phyloP scores from a whole-genome alignment of 2,888 invertebrate species.

The Acleris holmiana region DNA sequence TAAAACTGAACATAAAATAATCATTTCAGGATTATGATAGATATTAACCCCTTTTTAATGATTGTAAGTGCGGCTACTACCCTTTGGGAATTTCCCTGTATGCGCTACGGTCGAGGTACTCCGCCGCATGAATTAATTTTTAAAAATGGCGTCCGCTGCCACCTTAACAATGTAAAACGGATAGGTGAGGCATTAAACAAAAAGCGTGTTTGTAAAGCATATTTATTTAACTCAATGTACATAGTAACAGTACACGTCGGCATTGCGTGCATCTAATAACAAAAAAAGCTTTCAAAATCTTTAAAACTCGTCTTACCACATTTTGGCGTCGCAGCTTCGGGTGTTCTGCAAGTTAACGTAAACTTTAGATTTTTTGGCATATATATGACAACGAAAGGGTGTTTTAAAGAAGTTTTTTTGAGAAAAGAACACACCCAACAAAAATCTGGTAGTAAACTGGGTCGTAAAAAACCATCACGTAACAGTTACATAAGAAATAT shows the following conservation, averaged over 20 bases:
- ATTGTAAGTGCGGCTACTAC: slow-evolving; percentile 23
- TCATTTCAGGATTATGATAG: not conserved
- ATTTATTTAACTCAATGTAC: slow-evolving; percentile 67
- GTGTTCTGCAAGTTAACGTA: slow-evolving; percentile 45
- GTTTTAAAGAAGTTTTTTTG: too few species aligned
- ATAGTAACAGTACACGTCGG: slow-evolving; percentile 56
- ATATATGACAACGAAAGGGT: too few species aligned
- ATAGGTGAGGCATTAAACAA: slow-evolving; percentile 68
- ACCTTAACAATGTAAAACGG: slow-evolving; percentile 47
- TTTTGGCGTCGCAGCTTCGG: slow-evolving; percentile 39
- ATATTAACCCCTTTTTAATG: slow-evolving; percentile 15
- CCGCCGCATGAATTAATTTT: slow-evolving; percentile 33
- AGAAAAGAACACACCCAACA: too few species aligned
- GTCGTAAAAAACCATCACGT: not conserved
- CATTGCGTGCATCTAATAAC: slow-evolving; percentile 48
- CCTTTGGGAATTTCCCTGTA: slow-evolving; percentile 16
- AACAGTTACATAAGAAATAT: slow-evolving; percentile 6
- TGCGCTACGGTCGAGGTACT: slow-evolving; percentile 26
- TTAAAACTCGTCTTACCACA: slow-evolving; percentile 51
- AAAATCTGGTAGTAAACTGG: too few species aligned
- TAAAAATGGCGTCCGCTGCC: slow-evolving; percentile 24
- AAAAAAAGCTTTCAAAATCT: slow-evolving; percentile 49
- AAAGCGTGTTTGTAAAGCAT: slow-evolving; percentile 64
- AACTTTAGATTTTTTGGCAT: too few species aligned
- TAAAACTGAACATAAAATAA: not conserved